Percentiles rank a stretch among this genome's conserved stretches.
These are phyloP conservation scores for Trichogramma evanescens DNA, from an alignment of 2,888 invertebrate species.

Conservation along the genomic window DNA sequence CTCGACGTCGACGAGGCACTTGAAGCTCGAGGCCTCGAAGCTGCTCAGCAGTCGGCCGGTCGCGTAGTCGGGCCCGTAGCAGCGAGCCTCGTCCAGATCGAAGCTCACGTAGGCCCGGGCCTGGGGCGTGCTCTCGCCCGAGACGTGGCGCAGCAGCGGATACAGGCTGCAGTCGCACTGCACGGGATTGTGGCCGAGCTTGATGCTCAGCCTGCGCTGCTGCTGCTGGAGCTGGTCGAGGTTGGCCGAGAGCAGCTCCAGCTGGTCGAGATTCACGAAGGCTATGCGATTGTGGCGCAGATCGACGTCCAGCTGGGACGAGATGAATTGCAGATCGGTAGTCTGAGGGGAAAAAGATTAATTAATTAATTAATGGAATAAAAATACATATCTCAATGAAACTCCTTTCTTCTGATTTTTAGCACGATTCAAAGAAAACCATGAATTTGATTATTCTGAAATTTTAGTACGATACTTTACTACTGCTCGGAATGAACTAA, in stretches of 20 bases:
- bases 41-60: conserved; percentile 23
- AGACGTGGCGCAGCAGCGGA: conserved; percentile 51
- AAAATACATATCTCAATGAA: not conserved
- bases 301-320: conserved; percentile 46
- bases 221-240: conserved; percentile 13
- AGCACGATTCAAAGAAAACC: not conserved
- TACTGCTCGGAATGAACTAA: too few species aligned
- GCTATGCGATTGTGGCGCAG: conserved; percentile 53
- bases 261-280: conserved; percentile 21
- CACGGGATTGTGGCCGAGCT: conserved; percentile 56
- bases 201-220: conserved; percentile 39
- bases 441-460: not conserved
- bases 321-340: conserved; percentile 34
- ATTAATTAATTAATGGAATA: not conserved
- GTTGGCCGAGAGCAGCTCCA: conserved; percentile 4
- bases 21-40: conserved; percentile 46
- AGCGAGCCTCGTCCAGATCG: conserved; percentile 45
- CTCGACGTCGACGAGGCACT: conserved; percentile 43
- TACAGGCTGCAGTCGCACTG: conserved; percentile 56
- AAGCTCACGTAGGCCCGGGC: conserved; percentile 42
- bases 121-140: conserved; percentile 40
- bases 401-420: not conserved
- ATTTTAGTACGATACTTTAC: not conserved
- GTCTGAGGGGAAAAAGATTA: conserved; percentile 4
- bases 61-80: conserved; percentile 43